Base-by-base conservation (phyloP, 2,888 invertebrate species). In the Parascotia fuliginaria region DNA sequence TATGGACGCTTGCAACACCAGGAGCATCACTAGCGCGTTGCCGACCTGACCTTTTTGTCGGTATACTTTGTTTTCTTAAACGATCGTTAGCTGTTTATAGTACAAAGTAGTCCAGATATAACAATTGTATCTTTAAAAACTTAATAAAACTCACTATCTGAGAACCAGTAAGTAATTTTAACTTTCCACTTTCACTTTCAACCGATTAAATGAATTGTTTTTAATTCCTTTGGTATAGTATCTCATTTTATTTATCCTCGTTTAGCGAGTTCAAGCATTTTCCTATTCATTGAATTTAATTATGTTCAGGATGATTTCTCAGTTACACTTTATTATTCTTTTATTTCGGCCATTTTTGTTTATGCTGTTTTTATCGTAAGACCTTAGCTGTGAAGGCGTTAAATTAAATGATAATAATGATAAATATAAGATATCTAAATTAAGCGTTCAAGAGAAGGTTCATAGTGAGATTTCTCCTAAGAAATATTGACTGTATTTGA, bases 201-300 rank as follows among this genome's bases (percentile, higher is more conserved):
- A 37, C 11, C 31, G 11, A 59, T 28, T 44, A 9, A 16, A 44
- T 11, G 11, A 36, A 13, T 43, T 46, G 41, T 41, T 32, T 43
- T 59, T 64, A 9, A 52, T 41, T 59, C 32, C 19, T 52, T 59
- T 44, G 28, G 44, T 52, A 43, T 52, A 52, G 38, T 42, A 42
- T 63, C 42, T 22, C 16, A 33, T 59, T 42, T 64, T 46, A 64
- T 60, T 52, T 46, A 59, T 52, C 12, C 53, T 33, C 39, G 16
- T 44, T 49, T 42, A 43, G 34, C 34, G 45, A 45, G 39, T 49
- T 60, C 32, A 32, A 29, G 28, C 31, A 19, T 40, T 60, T 59
- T 60, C 48, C 40, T 43, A 15, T 36, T 41, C 65, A 49, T 54
- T 48, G 45, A 60, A 60, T 41, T 60, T 54, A 60, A 65, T 60